Evolutionary conservation across 1,140 invertebrate genomes (phyloP), one percentile per base, ranked within the genome.

Genomic region (Portunus trituberculatus): DNA sequence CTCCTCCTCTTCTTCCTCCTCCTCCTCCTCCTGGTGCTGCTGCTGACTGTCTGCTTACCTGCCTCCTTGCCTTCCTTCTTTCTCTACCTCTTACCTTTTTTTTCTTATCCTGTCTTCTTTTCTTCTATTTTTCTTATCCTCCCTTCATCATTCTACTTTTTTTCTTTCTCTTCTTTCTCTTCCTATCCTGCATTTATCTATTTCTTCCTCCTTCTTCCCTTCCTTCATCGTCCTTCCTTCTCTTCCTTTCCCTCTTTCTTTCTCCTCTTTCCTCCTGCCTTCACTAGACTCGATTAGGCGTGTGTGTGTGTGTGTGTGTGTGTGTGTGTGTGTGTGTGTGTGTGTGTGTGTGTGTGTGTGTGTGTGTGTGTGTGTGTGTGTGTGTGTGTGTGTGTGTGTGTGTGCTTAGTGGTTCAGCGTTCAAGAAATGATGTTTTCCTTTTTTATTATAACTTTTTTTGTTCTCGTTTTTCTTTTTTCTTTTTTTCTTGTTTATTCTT

Each of bases 271-370:
- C 39, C 39, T 39, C 39, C 39, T 39, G 1, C 39, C 39, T 39
- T 39, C 39, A 39, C 39, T 39, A 39, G 39, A 39, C 39, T 39
- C 39, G 6, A 6, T 39, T 39, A 1, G 39, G 39, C 39, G 6
- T 39, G 39, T 7, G 7, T 83, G 76, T 83, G 76, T 83, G 76
- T 83, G 76, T 83, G 76, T 83, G 76, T 83, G 76, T 83, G 76
- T 83, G 76, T 83, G 76, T 83, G 76, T 83, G 76, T 83, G 76
- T 83, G 76, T 83, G 76, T 83, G 76, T 83, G 76, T 83, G 76
- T 83, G 76, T 83, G 76, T 83, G 76, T 83, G 76, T 83, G 76
- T 83, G 76, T 83, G 76, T 83, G 76, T 83, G 76, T 83, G 76
- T 83, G 76, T 83, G 76, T 83, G 76, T 83, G 76, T 83, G 76